Conservation (phyloP, 2,113 vertebrate genomes). For the Toxotes jaculatrix region DNA sequence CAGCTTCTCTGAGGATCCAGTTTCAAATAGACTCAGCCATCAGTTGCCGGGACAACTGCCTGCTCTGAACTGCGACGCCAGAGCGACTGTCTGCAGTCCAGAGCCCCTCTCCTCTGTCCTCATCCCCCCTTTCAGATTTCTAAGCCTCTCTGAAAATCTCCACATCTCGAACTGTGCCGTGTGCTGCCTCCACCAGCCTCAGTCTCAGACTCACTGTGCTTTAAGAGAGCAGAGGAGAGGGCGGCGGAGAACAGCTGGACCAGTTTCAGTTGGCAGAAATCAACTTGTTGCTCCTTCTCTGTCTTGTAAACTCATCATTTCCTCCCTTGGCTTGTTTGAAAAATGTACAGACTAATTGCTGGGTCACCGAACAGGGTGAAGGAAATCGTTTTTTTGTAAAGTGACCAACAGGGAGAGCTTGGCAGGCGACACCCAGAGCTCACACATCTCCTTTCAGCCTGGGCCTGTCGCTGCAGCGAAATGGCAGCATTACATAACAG, state of each 20-base stretch:
- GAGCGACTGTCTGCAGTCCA: constrained; percentile 31
- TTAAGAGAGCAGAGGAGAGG: background rate
- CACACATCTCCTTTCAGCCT: constrained; percentile 40
- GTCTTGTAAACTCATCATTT: constrained; percentile 27
- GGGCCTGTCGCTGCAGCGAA: constrained; percentile 42
- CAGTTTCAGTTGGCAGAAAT: constrained; percentile 23
- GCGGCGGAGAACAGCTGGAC: constrained; percentile 21
- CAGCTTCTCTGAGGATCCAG: constrained; percentile 22
- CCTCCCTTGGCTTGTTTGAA: background rate
- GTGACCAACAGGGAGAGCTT: background rate
- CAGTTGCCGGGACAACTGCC: constrained; percentile 24
- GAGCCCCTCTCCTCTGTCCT: constrained; percentile 47
- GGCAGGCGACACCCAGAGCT: background rate
- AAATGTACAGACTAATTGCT: constrained; percentile 40
- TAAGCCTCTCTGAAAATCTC: constrained; percentile 52
- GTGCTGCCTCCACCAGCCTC: background rate
- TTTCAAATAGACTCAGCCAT: constrained; percentile 40
- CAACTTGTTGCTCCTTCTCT: constrained; percentile 2
- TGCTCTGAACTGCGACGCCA: constrained; percentile 25
- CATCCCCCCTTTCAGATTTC: constrained; percentile 29
- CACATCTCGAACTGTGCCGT: background rate
- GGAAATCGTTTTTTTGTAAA: background rate
- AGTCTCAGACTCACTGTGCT: background rate
- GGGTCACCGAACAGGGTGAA: constrained; percentile 11
- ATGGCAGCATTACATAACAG: constrained; percentile 70